A percentile compares a stretch with the other conserved stretches of the same genome.
Conservation (phyloP, 1,140 invertebrate species). For the Neotoxoptera formosana region DNA sequence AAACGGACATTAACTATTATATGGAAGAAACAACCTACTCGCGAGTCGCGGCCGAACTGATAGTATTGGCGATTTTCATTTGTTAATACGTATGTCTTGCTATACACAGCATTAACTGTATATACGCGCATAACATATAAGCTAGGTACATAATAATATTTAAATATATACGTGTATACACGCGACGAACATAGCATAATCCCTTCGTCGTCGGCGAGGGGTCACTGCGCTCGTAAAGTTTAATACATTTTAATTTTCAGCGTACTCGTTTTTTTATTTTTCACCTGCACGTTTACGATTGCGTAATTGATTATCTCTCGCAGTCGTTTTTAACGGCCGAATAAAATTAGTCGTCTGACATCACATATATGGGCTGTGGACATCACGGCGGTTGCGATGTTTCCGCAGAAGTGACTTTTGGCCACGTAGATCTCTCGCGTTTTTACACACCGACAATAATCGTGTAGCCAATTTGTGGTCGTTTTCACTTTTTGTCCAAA, state of each 20-base stretch:
- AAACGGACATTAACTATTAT: not conserved
- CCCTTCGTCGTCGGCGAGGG: not conserved
- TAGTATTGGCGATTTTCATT: slow-evolving; percentile 25
- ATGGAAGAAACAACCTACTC: not conserved
- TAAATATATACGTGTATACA: not conserved
- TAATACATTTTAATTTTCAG: slow-evolving; percentile 21
- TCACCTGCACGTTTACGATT: not conserved
- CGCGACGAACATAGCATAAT: not conserved
- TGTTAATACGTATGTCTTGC: not conserved
- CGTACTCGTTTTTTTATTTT: not conserved
- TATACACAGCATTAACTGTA: not conserved
- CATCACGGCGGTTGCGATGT: not conserved
- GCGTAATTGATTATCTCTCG: not conserved
- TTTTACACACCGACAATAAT: not conserved
- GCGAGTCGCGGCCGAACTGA: not conserved
- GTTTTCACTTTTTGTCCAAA: slow-evolving; percentile 11
- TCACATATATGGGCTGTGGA: not conserved
- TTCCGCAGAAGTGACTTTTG: not conserved
- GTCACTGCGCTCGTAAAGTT: slow-evolving; percentile 40
- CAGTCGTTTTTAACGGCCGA: not conserved
- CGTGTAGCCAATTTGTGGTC: slow-evolving; percentile 12
- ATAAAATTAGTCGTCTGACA: not conserved
- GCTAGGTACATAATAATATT: not conserved
- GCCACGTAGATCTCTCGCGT: not conserved
- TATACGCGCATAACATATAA: not conserved